Percentiles rank a stretch among this genome's conserved stretches.
Evolutionary conservation across 1,140 invertebrate genomes (phyloP).

Genomic region (Neomicropteryx cornuta): DNA sequence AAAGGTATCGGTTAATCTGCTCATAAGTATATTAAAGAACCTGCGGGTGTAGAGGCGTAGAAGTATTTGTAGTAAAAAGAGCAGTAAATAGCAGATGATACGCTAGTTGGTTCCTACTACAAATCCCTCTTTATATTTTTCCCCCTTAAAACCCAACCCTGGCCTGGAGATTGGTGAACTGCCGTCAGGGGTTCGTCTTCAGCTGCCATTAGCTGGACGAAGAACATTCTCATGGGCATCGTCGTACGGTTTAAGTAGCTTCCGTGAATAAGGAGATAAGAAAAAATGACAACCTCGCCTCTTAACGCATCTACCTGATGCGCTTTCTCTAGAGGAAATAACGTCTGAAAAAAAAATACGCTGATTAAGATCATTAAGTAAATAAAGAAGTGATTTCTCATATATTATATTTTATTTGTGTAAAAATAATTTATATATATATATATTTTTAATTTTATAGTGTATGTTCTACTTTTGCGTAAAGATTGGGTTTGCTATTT

Average conservation of each 20-base stretch:
- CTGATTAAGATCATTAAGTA: neutral
- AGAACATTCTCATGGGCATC: conserved; percentile 42
- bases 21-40: too few relatives aligned
- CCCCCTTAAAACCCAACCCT: conserved; percentile 40
- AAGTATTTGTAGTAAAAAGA: too few relatives aligned
- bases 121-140: too few relatives aligned
- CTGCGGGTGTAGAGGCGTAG: too few relatives aligned
- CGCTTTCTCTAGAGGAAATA: conserved; percentile 43
- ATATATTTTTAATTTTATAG: too few relatives aligned
- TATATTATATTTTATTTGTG: too few relatives aligned
- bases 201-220: conserved; percentile 42
- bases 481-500: too few relatives aligned
- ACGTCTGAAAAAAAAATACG: conserved; percentile 22
- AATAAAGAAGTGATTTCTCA: neutral
- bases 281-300: conserved; percentile 48
- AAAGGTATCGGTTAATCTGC: too few relatives aligned
- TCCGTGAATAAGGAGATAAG: conserved; percentile 48
- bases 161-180: conserved; percentile 37
- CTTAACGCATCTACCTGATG: conserved; percentile 39
- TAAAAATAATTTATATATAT: too few relatives aligned
- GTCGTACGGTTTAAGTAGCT: conserved; percentile 44
- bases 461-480: too few relatives aligned
- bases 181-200: conserved; percentile 40
- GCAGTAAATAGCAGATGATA: too few relatives aligned
- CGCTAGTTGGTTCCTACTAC: too few relatives aligned